These are phyloP conservation scores for Manacus vitellinus DNA, from an alignment of 2,113 vertebrate genomes.

Conservation along the genomic window DNA sequence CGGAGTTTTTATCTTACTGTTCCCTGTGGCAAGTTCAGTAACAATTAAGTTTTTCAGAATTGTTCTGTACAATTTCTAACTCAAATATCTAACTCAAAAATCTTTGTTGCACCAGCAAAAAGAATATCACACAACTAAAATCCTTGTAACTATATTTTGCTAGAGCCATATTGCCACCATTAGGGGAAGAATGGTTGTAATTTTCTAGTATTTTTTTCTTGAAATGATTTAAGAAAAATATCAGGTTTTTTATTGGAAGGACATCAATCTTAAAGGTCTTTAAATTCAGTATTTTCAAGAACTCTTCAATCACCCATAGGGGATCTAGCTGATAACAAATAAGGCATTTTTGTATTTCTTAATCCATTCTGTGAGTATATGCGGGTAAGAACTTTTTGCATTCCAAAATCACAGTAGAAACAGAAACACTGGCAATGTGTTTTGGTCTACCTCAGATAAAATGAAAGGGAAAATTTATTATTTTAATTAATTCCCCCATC, in stretches of 20 bases:
- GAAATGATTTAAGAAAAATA: neutral
- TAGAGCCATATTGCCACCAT: neutral
- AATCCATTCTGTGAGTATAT: neutral
- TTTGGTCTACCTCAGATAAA: constrained; percentile 8
- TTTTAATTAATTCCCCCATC: neutral
- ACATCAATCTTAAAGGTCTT: neutral
- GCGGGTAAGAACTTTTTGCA: neutral
- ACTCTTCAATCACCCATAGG: neutral
- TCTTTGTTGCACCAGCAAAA: constrained; percentile 8
- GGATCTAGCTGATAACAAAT: neutral
- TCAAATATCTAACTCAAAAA: neutral
- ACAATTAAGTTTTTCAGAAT: neutral
- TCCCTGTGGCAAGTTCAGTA: constrained; percentile 34
- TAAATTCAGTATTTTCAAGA: neutral
- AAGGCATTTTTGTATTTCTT: neutral
- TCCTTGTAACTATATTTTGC: neutral
- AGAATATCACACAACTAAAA: neutral
- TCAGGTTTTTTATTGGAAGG: neutral
- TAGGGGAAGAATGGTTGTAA: neutral
- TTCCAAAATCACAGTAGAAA: neutral
- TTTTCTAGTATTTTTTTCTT: neutral
- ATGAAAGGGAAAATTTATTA: neutral
- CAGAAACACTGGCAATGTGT: neutral
- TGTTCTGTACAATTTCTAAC: neutral
- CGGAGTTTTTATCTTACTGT: neutral